Evolutionary conservation across 2,888 invertebrate species (phyloP).

Genomic region (Habroteleia sp.): DNA sequence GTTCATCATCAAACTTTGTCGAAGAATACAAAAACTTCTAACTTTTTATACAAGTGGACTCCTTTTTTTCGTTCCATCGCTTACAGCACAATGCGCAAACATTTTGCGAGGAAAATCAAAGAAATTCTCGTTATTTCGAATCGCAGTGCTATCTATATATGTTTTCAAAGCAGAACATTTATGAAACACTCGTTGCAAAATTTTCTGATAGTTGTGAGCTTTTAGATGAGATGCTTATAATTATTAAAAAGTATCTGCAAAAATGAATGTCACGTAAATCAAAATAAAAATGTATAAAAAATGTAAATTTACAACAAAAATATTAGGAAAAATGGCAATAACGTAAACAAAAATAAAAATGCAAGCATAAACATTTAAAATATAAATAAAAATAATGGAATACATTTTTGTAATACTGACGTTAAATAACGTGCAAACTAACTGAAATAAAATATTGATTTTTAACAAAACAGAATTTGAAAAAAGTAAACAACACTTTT

Average conservation of each 20-base stretch:
- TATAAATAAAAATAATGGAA: too few species aligned
- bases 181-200: background rate
- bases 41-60: slow-evolving; percentile 37
- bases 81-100: slow-evolving; percentile 44
- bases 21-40: slow-evolving; percentile 43
- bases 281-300: too few species aligned
- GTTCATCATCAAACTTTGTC: slow-evolving; percentile 33
- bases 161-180: slow-evolving; percentile 1
- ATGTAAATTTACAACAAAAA: too few species aligned
- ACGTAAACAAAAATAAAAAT: too few species aligned
- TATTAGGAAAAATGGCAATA: too few species aligned
- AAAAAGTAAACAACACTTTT: too few species aligned
- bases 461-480: too few species aligned
- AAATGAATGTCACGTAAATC: too few species aligned
- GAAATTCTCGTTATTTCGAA: slow-evolving; percentile 41
- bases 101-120: slow-evolving; percentile 46
- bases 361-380: too few species aligned
- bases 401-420: too few species aligned
- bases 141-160: slow-evolving; percentile 3
- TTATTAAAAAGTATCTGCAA: background rate
- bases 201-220: background rate
- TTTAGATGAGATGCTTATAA: background rate
- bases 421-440: too few species aligned
- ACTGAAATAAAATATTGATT: too few species aligned
- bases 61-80: slow-evolving; percentile 29